Conservation (phyloP, 2,113 vertebrate genomes). For the Sinocyclocheilus anophthalmus region DNA sequence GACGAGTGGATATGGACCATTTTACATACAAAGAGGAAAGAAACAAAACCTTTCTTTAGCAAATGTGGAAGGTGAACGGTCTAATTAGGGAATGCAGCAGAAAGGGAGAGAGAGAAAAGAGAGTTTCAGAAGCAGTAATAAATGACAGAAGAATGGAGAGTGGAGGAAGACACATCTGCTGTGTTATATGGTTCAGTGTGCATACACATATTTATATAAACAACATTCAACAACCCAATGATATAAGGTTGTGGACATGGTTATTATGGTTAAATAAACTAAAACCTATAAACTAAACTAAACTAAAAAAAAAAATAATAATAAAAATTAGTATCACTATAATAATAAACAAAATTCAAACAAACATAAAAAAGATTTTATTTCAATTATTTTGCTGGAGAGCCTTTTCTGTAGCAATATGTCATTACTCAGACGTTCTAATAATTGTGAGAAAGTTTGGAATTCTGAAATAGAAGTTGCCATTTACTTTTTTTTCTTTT, state of each 20-base stretch:
- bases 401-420: too few species aligned
- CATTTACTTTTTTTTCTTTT: too few species aligned
- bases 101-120: conserved; percentile 4
- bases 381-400: too few species aligned
- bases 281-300: not conserved
- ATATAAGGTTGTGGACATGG: not conserved
- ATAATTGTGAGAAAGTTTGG: too few species aligned
- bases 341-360: too few species aligned
- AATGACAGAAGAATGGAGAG: not conserved
- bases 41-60: conserved; percentile 45
- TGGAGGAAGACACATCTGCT: not conserved
- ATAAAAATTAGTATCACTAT: too few species aligned
- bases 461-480: too few species aligned
- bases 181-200: too few species aligned
- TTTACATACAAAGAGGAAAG: conserved; percentile 47
- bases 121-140: not conserved
- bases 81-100: conserved; percentile 58
- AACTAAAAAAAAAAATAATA: too few species aligned
- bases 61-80: conserved; percentile 55
- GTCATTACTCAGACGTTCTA: too few species aligned
- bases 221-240: not conserved
- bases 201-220: too few species aligned
- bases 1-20: conserved; percentile 1
- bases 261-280: not conserved
- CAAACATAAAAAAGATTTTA: too few species aligned